A percentile compares a stretch with the other conserved stretches of the same genome.
phyloP scores from a whole-genome alignment of 1,140 invertebrate species.

The Oreohelix idahoensis region DNA sequence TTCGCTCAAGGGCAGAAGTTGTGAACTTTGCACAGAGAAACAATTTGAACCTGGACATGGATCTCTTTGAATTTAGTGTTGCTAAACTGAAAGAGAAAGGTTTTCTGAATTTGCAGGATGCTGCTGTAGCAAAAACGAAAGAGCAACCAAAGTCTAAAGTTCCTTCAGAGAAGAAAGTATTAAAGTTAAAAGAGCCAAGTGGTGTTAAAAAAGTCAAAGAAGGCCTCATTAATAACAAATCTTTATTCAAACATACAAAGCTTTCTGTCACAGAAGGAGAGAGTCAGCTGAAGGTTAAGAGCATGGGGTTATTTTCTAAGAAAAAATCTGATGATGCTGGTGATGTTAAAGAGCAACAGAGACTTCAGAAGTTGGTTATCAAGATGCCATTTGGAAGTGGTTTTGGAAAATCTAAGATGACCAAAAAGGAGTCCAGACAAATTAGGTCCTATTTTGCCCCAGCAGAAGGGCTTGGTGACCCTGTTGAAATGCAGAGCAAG shows the following conservation, averaged over 20 bases:
- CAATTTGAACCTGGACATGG: slow-evolving; percentile 4
- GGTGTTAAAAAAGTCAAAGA: slow-evolving; percentile 30
- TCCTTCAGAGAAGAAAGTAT: neutral
- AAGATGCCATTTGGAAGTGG: slow-evolving; percentile 40
- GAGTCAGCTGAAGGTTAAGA: neutral
- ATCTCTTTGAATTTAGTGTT: slow-evolving; percentile 19
- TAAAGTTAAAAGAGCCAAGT: neutral
- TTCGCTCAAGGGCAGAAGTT: slow-evolving; percentile 21
- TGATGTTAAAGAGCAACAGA: slow-evolving; percentile 6
- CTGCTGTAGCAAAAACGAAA: neutral
- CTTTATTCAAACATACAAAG: slow-evolving; percentile 29
- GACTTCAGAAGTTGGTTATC: slow-evolving; percentile 33
- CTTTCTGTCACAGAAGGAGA: neutral
- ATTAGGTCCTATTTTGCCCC: slow-evolving; percentile 38
- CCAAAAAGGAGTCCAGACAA: slow-evolving; percentile 30
- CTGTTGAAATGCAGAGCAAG: neutral
- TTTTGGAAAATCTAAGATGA: slow-evolving; percentile 24
- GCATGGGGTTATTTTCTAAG: neutral
- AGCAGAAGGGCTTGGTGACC: neutral
- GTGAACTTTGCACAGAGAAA: neutral
- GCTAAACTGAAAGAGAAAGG: slow-evolving; percentile 16
- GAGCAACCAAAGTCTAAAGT: neutral
- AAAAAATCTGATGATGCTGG: neutral
- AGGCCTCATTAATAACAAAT: neutral
- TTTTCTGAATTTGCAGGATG: neutral